Percentiles rank a stretch among this genome's conserved stretches.
Evolutionary conservation across 2,888 invertebrate species (phyloP).

Genomic region (Heteromurus nitidus): DNA sequence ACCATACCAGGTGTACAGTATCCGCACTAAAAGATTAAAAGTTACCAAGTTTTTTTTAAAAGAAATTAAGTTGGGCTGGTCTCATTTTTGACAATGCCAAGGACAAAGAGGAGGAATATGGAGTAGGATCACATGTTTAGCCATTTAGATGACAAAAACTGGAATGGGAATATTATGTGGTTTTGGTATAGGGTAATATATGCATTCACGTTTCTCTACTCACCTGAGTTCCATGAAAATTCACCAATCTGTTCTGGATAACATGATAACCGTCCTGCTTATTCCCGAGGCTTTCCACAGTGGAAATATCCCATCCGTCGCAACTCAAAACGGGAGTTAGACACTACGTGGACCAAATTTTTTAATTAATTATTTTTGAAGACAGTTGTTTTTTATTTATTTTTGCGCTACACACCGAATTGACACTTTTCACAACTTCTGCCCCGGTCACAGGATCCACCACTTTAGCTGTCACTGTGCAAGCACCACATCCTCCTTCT

Average conservation of each 20-base stretch:
- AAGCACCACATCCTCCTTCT: constrained; percentile 50
- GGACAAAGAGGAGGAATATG: too few relatives aligned
- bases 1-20: constrained; percentile 38
- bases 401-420: constrained; percentile 33
- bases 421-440: constrained; percentile 20
- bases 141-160: background rate
- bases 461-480: constrained; percentile 32
- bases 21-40: constrained; percentile 19
- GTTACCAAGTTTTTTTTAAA: background rate
- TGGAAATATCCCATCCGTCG: constrained; percentile 83
- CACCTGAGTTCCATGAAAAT: constrained; percentile 41
- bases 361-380: background rate
- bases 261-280: constrained; percentile 81
- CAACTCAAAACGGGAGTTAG: constrained; percentile 81
- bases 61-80: background rate
- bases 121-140: too few relatives aligned
- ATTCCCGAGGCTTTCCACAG: constrained; percentile 85
- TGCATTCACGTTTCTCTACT: too few relatives aligned
- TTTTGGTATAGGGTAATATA: too few relatives aligned
- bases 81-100: too few relatives aligned
- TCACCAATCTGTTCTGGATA: constrained; percentile 81
- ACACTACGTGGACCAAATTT: constrained; percentile 79
- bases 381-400: background rate
- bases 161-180: background rate
- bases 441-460: constrained; percentile 20